A percentile compares a stretch with the other conserved stretches of the same genome.
These are phyloP conservation scores for Mimumesa dahlbomi DNA, from an alignment of 2,888 invertebrate genomes.

Conservation along the genomic window DNA sequence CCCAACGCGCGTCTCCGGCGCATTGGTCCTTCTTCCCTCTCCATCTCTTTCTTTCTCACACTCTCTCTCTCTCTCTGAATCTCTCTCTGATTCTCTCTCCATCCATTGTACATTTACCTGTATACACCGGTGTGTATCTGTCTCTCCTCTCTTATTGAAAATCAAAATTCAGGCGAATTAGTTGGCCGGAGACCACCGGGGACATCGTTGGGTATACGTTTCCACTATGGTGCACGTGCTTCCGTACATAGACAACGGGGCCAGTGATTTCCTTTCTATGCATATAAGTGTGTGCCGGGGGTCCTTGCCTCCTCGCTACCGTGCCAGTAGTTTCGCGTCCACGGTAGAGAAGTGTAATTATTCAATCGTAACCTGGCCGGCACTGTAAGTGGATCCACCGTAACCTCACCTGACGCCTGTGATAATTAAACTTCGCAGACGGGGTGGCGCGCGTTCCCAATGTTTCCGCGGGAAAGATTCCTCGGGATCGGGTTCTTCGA, in stretches of 20 bases:
- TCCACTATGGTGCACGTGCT: background rate
- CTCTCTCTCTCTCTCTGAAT: constrained; percentile 20
- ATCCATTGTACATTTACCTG: background rate
- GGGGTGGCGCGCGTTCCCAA: constrained; percentile 32
- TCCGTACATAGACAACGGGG: background rate
- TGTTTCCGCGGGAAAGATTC: constrained; percentile 12
- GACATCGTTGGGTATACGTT: background rate
- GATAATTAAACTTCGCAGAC: constrained; percentile 72
- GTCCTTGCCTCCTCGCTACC: background rate
- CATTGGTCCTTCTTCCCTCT: constrained; percentile 24
- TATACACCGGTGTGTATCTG: background rate
- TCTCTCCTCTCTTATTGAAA: constrained; percentile 76
- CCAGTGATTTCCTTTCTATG: constrained; percentile 16
- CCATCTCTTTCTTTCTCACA: constrained; percentile 21
- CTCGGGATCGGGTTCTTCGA: constrained; percentile 27
- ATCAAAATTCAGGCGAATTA: constrained; percentile 79
- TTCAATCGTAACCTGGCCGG: constrained; percentile 60
- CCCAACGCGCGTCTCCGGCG: constrained; percentile 72
- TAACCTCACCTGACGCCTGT: constrained; percentile 45
- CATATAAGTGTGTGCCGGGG: background rate
- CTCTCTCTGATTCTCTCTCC: constrained; percentile 10
- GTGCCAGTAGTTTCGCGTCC: constrained; percentile 4
- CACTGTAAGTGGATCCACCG: constrained; percentile 65
- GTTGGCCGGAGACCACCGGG: constrained; percentile 46
- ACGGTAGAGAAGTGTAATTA: constrained; percentile 52